Evolutionary conservation across 2,113 vertebrate genomes (phyloP).

Genomic region (Sigmodon hispidus): DNA sequence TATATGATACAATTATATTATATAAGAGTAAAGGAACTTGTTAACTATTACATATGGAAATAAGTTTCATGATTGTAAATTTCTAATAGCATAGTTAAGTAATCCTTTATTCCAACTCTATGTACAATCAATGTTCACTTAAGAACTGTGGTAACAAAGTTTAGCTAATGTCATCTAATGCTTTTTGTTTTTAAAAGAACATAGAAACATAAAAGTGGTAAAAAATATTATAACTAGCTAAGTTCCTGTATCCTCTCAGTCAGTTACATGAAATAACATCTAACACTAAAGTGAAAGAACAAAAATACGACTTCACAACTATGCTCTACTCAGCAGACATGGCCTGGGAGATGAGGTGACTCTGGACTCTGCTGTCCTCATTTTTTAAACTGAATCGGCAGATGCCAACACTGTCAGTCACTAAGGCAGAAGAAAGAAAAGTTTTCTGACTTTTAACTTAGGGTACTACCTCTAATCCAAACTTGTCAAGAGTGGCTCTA

Average conservation of each 20-base stretch:
- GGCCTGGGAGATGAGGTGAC: too few species aligned
- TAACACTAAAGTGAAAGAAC: neutral
- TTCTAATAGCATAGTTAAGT: neutral
- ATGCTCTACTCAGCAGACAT: neutral
- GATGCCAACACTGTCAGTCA: neutral
- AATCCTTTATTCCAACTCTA: neutral
- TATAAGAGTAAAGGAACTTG: constrained; percentile 32
- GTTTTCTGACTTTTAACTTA: neutral
- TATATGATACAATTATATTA: neutral
- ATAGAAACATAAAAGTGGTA: neutral
- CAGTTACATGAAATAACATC: neutral
- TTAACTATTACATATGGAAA: neutral
- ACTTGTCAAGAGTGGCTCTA: constrained; percentile 30
- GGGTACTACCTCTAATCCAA: constrained; percentile 52
- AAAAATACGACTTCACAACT: neutral
- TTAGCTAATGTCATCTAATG: neutral
- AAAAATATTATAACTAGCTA: neutral
- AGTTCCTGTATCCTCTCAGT: neutral
- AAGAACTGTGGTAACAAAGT: neutral
- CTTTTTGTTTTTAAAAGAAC: neutral
- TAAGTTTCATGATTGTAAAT: neutral
- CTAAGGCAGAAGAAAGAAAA: constrained; percentile 21
- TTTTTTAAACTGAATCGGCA: neutral
- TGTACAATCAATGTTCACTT: neutral
- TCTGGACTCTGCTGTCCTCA: neutral